phyloP scores from a whole-genome alignment of 1,140 invertebrate genomes.

The Drosophila persimilis region DNA sequence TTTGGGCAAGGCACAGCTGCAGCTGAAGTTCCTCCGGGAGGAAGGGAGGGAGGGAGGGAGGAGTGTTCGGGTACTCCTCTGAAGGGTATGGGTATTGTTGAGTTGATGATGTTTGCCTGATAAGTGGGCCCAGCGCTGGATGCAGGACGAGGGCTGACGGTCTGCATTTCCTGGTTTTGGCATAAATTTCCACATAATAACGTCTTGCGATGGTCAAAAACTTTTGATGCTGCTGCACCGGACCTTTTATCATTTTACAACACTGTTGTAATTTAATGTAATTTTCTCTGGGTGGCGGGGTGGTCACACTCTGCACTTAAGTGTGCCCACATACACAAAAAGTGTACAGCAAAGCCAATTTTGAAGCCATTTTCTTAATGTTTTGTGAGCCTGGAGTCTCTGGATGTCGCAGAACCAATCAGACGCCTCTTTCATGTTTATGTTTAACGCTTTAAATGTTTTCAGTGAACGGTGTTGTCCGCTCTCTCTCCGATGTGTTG shows the following conservation, averaged over 20 bases:
- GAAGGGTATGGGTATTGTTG: slow-evolving; percentile 9
- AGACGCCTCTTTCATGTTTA: slow-evolving; percentile 58
- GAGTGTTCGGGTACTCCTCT: too few relatives aligned
- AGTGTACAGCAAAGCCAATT: neutral
- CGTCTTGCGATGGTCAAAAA: slow-evolving; percentile 10
- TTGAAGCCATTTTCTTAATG: slow-evolving; percentile 30
- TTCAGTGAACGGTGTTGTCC: slow-evolving; percentile 3
- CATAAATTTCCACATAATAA: slow-evolving; percentile 58
- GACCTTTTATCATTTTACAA: slow-evolving; percentile 35
- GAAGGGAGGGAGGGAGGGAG: too few relatives aligned
- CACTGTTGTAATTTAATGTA: slow-evolving; percentile 23
- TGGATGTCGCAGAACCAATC: slow-evolving; percentile 34
- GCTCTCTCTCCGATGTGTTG: slow-evolving; percentile 13
- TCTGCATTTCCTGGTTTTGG: slow-evolving; percentile 28
- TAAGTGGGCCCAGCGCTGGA: slow-evolving; percentile 52
- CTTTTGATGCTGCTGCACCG: slow-evolving; percentile 6
- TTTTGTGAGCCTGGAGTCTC: slow-evolving; percentile 26
- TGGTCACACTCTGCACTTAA: too few relatives aligned
- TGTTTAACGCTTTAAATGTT: slow-evolving; percentile 71
- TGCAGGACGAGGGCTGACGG: too few relatives aligned
- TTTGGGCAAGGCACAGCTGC: slow-evolving; percentile 48
- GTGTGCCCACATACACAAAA: too few relatives aligned
- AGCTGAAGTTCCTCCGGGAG: slow-evolving; percentile 12
- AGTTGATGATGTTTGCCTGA: slow-evolving; percentile 67
- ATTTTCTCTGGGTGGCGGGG: neutral